Evolutionary conservation across 2,113 vertebrate species (phyloP), one percentile per base, ranked within the genome.

Genomic region (Crotalus helleri): DNA sequence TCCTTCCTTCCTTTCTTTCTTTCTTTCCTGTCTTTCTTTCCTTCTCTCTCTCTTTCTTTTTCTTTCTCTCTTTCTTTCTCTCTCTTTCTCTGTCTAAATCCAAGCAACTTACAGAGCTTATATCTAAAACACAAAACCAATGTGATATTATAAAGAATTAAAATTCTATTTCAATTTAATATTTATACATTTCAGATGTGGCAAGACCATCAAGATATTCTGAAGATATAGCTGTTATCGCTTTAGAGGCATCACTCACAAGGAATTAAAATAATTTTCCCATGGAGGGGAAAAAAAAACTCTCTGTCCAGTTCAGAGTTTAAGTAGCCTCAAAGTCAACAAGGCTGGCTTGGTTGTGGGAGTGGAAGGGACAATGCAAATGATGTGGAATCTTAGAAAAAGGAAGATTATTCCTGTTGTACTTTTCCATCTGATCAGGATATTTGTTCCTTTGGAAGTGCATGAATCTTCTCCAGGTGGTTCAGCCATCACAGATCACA

Each of bases 151-250:
- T 39, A 74, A 74, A 33, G 64, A 33, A 33, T 74, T 74, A 74
- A 74, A 74, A 74, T 39, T 74, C n/a, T 17, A 74, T 39, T 74
- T 15, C 69, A 74, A 74, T 39, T 74, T 74, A 74, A 0, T 96
- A 61, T 90, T 92, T 92, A 5, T 2, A 81, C 93, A 94, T 96
- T 93, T 6, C 94, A 94, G 94, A 92, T 92, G 49, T 92, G 61
- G 49, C 55, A 53, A 91, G 81, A 55, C 87, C 61, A 89, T 33
- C 53, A 19, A 1, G 24, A 23, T 93, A 91, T 61, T 39, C 23
- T 61, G 13, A 61, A 86, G 49, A 86, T 93, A 19, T 87, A 94
- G 91, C 89, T 88, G 11, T 0, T 93, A 58, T 61, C 93, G 44
- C n/a, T 87, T 86, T 19, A 46, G 26, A 89, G 94, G 93, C 23